These are phyloP conservation scores for Drosophila varians DNA, from an alignment of 1,140 invertebrate genomes.

Conservation along the genomic window DNA sequence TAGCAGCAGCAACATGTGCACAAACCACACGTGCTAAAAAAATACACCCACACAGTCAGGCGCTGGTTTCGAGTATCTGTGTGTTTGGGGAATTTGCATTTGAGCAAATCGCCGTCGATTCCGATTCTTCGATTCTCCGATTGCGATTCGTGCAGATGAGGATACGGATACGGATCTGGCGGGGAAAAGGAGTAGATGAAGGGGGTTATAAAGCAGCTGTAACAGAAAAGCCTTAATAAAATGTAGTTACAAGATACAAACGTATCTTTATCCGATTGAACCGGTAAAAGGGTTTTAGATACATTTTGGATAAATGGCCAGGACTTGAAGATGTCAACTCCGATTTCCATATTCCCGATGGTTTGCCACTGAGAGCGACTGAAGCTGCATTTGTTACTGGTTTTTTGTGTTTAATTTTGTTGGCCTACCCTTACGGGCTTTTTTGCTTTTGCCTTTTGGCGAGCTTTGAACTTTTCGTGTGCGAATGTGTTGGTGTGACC, in stretches of 20 bases:
- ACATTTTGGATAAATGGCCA: neutral
- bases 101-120: conserved; percentile 62
- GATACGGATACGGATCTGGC: conserved; percentile 7
- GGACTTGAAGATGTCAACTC: no score
- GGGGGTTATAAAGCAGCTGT: neutral
- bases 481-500: conserved; percentile 37
- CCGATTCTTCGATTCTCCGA: conserved; percentile 27
- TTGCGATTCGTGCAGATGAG: conserved; percentile 44
- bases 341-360: no score
- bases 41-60: conserved; percentile 46
- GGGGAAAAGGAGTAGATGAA: neutral
- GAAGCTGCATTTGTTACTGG: conserved; percentile 41
- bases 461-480: conserved; percentile 65
- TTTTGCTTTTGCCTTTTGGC: conserved; percentile 9
- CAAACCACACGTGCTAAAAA: conserved; percentile 83
- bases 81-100: conserved; percentile 76
- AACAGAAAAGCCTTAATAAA: no score
- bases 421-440: conserved; percentile 34
- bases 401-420: conserved; percentile 24
- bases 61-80: neutral
- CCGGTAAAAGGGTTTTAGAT: neutral
- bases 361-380: conserved; percentile 27
- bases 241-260: no score
- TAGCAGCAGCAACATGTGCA: conserved; percentile 78
- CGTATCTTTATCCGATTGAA: no score